Base-by-base conservation (phyloP, 2,797 vertebrate genomes). In the Masticophis lateralis region DNA sequence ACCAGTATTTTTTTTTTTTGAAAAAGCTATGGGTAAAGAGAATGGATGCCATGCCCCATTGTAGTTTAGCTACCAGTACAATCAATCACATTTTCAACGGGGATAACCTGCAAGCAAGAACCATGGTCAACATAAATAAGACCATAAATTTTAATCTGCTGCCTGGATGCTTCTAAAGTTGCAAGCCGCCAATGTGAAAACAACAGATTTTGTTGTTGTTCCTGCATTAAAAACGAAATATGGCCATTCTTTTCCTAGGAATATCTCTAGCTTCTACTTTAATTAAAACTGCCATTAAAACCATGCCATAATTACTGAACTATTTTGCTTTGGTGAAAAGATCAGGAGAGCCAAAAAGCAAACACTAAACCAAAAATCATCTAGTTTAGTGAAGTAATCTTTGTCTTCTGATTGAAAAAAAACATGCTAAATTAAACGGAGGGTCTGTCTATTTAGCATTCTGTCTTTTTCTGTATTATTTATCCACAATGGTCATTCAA, bases 51-150 rank as follows among this genome's bases (percentile, higher is more conserved):
- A 96, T 61, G 79, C 32, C 92, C 11, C 74, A 89, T 27, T 59
- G 86, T 89, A 93, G 69, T 94, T 60, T 90, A 86, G 95, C 86
- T 25, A 94, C 74, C 61, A 18, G 90, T 87, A 94, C 95, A 94
- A 97, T 93, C 96, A 95, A 96, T 95, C 91, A 92, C 59, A 90
- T 95, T 95, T 96, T 69, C 69, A 95, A 92, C 66, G 63, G 86
- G 95, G 90, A 93, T 86, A 95, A 79, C 94, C 8, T 32, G 94
- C 94, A 87, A 95, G 87, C 59, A 94, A 95, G 63, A 95, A 91
- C 86, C 94, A 89, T 88, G 94, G 94, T 92, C 93, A 96, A n/a
- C 37, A 95, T 94, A 94, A 95, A 94, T 9, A 74, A 51, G 91
- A 87, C 0, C 0, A 95, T 95, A 95, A 94, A 92, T 93, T 94